Percentiles rank a stretch among this genome's conserved stretches.
Conservation (phyloP, 2,113 vertebrate genomes). For the Hippocampus comes region DNA sequence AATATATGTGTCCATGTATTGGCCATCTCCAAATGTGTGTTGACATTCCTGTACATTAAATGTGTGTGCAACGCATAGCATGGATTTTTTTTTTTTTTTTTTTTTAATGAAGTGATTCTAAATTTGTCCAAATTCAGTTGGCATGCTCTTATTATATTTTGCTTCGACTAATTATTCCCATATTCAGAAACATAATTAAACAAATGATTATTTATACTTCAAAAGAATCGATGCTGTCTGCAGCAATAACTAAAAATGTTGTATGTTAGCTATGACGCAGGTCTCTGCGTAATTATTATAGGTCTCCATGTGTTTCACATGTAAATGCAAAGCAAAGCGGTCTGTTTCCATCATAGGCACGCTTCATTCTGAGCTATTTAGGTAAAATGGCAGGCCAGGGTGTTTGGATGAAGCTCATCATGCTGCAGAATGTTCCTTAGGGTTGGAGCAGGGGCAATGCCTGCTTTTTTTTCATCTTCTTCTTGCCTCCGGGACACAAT, state of each 20-base stretch:
- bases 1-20: background rate
- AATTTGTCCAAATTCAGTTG: background rate
- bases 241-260: background rate
- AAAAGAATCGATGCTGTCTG: background rate
- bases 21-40: background rate
- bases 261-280: background rate
- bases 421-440: conserved; percentile 62
- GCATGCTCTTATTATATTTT: background rate
- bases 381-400: conserved; percentile 26
- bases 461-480: conserved; percentile 43
- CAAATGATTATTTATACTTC: background rate
- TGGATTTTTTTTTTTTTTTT: background rate
- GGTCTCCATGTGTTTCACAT: background rate
- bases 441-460: conserved; percentile 60
- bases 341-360: conserved; percentile 26
- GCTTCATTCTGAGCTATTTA: conserved; percentile 32
- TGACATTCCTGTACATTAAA: background rate
- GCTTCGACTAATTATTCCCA: background rate
- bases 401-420: conserved; percentile 60
- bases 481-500: conserved; percentile 75
- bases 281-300: background rate
- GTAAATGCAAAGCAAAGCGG: conserved; percentile 9
- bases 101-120: background rate
- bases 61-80: background rate
- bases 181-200: background rate